Evolutionary conservation across 2,797 vertebrate species (phyloP), one percentile per base, ranked within the genome.

Genomic region (Xyrichtys novacula): DNA sequence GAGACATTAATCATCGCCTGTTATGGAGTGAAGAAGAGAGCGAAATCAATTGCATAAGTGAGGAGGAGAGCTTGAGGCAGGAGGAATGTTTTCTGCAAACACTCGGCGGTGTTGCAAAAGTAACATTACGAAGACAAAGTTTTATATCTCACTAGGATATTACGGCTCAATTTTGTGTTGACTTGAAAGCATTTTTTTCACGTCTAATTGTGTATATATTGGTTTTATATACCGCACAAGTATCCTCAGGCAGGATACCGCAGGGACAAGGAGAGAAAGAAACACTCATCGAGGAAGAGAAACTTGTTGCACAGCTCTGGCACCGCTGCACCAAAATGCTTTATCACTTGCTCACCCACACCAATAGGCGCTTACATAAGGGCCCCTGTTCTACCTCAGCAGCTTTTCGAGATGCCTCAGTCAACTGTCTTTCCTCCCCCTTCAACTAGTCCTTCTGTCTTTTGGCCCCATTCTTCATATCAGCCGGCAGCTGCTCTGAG

Each of bases 281-380:
- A 71, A 64, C 40, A 15, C 50, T 73, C 73, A 79, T 72, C 52
- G 39, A 34, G 20, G 62, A 20, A 68, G 42, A 34, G 66, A 71
- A 64, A 36, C 15, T 36, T 81, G 62, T 79, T 81, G 74, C 56
- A 23, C 71, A 81, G 76, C 64, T 81, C 48, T 78, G 80, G 79
- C 70, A 61, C 54, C 0, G 25, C 68, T 66, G 78, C 72, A 64
- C 78, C 65, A 61, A 78, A 84, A 83, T 85, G 66, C 69, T 85
- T 84, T 70, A 81, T 80, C 20, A 39, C 65, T 81, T 65, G 63
- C 76, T 89, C 81, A 90, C 82, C 81, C 81, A 86, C 80, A 72
- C 72, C 78, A 76, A 90, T 84, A 74, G 57, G 78, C 47, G 11
- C 73, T 88, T 84, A 86, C 78, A 85, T 85, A 90, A 89, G 76